Conservation (phyloP, 1,140 invertebrate species). For the Zaprionus lachaisei region DNA sequence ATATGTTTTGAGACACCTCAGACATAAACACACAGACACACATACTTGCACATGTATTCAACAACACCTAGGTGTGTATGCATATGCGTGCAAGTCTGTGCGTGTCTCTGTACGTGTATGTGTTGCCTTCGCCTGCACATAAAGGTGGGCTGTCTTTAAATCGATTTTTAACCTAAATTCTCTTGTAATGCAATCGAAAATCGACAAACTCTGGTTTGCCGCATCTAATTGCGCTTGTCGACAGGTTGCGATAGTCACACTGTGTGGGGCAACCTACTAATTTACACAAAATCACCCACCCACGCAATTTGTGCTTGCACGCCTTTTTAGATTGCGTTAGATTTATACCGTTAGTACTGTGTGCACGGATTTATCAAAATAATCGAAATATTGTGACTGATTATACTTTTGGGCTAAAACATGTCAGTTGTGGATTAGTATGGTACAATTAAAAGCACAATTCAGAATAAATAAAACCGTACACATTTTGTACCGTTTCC, state of each 20-base stretch:
- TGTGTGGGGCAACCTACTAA: slow-evolving; percentile 4
- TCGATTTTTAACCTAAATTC: slow-evolving; percentile 76
- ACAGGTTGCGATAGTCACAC: not conserved
- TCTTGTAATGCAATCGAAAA: slow-evolving; percentile 35
- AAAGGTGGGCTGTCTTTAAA: slow-evolving; percentile 64
- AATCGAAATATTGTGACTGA: not conserved
- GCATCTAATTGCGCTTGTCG: not conserved
- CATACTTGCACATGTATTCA: slow-evolving; percentile 11
- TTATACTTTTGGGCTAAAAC: not conserved
- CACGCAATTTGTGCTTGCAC: not conserved
- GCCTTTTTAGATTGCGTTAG: not conserved
- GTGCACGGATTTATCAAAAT: not conserved
- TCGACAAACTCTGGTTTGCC: slow-evolving; percentile 9
- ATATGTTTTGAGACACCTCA: slow-evolving; percentile 60
- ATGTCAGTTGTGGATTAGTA: not conserved
- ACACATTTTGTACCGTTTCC: not conserved
- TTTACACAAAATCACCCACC: slow-evolving; percentile 14
- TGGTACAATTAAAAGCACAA: not conserved
- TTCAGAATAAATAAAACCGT: not conserved
- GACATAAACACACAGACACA: slow-evolving; percentile 30
- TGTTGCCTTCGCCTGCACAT: slow-evolving; percentile 47
- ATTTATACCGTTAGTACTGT: not conserved
- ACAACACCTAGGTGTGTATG: slow-evolving; percentile 19
- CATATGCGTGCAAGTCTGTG: slow-evolving; percentile 16
- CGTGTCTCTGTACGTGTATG: slow-evolving; percentile 5